Conservation (phyloP, 2,888 invertebrate species). For the Trilocha varians region DNA sequence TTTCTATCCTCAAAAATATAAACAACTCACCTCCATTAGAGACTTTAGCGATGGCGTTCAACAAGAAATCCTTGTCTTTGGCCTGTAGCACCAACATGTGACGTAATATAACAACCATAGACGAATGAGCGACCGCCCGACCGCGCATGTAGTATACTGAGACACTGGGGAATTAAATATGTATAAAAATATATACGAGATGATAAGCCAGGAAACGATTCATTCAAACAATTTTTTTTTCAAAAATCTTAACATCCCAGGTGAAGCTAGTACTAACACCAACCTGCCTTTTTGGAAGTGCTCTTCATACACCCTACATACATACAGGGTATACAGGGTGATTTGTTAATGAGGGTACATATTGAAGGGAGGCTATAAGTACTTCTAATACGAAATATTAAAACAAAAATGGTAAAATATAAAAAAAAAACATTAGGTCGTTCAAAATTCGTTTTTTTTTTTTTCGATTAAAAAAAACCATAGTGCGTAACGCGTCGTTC, state of each 20-base stretch:
- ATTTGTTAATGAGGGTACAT: not conserved
- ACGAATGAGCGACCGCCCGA: slow-evolving; percentile 73
- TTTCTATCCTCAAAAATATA: no score
- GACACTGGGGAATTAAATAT: slow-evolving; percentile 48
- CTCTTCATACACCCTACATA: no score
- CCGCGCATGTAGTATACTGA: slow-evolving; percentile 77
- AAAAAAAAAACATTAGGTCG: no score
- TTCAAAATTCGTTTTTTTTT: no score
- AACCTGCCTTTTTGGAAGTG: not conserved
- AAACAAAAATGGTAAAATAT: no score
- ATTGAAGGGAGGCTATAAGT: no score
- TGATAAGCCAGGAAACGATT: not conserved
- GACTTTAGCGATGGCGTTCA: slow-evolving; percentile 74
- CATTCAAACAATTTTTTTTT: no score
- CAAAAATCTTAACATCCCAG: no score
- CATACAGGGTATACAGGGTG: not conserved
- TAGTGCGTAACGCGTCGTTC: no score
- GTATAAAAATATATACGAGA: not conserved
- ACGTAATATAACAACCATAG: slow-evolving; percentile 74
- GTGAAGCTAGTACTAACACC: not conserved
- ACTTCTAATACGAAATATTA: no score
- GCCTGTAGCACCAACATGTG: slow-evolving; percentile 78
- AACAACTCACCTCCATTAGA: slow-evolving; percentile 72
- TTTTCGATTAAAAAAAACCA: no score
- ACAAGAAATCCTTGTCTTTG: slow-evolving; percentile 80